Evolutionary conservation across 2,888 invertebrate species (phyloP), one percentile per base, ranked within the genome.

Genomic region (Prenolepis imparis): DNA sequence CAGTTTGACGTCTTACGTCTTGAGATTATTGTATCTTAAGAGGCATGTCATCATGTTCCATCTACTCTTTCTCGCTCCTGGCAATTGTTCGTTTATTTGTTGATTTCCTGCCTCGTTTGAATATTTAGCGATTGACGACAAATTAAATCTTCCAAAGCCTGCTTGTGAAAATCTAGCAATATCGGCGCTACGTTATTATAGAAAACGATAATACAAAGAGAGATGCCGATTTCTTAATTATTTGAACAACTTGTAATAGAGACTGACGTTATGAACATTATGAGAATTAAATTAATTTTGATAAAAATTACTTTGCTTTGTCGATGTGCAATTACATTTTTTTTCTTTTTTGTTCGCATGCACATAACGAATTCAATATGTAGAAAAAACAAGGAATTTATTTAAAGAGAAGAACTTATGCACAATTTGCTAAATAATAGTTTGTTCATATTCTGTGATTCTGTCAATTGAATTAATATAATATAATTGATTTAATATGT

Each of bases 31-130:
- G 36, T 52, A 52, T 61, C 44, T 80, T n/a, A 21, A 32, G 68
- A 18, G 57, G 15, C 15, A 21, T 39, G 39, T 24, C 24, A 57
- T 57, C 57, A 39, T 36, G 70, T 21, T 72, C 68, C 21, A 52
- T 57, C 48, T 52, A 52, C 70, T 21, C 15, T 36, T n/a, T 52
- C 52, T 18, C 44, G 48, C 70, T 72, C 57, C 57, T 28, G 41
- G 41, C 73, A 59, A 59, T 59, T 57, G 24, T 73, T 73, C 59
- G n/a, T 57, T 73, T 73, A 59, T 73, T 41, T 28, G 39, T 6
- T 59, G 18, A 59, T 59, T 73, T 73, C 73, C 73, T 73, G 59
- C 21, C 57, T 57, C 57, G 39, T 72, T 52, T 18, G 6, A 57
- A 73, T 39, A 39, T 11, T 5, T 6, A 12, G 28, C 57, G 41